Conservation (phyloP, 2,113 vertebrate genomes). For the Antennarius striatus region DNA sequence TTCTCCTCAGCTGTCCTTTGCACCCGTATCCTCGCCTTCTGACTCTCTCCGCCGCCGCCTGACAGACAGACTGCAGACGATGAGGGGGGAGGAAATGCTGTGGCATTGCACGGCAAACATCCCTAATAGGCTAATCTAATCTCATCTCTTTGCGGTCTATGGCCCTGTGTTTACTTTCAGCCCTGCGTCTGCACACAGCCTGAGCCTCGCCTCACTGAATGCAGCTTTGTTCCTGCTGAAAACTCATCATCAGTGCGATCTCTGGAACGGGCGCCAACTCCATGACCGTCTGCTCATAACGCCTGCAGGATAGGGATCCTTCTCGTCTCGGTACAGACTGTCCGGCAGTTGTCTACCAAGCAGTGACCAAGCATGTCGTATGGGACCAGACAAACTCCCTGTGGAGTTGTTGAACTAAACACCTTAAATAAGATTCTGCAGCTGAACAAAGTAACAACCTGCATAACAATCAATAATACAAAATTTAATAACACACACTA, state of each 20-base stretch:
- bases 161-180: constrained; percentile 73
- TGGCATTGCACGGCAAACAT: constrained; percentile 73
- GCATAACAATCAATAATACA: not conserved
- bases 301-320: constrained; percentile 38
- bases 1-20: not conserved
- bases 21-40: constrained; percentile 3
- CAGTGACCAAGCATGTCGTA: too few relatives aligned
- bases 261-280: constrained; percentile 53
- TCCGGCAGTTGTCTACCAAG: not conserved
- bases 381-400: too few relatives aligned
- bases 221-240: constrained; percentile 62
- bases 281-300: constrained; percentile 37
- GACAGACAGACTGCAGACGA: constrained; percentile 55
- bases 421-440: not conserved
- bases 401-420: not conserved
- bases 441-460: not conserved
- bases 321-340: constrained; percentile 1
- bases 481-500: not conserved
- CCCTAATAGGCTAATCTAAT: constrained; percentile 77
- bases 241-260: constrained; percentile 63
- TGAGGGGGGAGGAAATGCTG: constrained; percentile 54
- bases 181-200: constrained; percentile 68
- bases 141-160: constrained; percentile 74
- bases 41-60: constrained; percentile 27
- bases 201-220: constrained; percentile 62